A percentile compares a stretch with the other conserved stretches of the same genome.
These are phyloP conservation scores for Campopleginae sp. DNA, from an alignment of 2,888 invertebrate species.

Conservation along the genomic window DNA sequence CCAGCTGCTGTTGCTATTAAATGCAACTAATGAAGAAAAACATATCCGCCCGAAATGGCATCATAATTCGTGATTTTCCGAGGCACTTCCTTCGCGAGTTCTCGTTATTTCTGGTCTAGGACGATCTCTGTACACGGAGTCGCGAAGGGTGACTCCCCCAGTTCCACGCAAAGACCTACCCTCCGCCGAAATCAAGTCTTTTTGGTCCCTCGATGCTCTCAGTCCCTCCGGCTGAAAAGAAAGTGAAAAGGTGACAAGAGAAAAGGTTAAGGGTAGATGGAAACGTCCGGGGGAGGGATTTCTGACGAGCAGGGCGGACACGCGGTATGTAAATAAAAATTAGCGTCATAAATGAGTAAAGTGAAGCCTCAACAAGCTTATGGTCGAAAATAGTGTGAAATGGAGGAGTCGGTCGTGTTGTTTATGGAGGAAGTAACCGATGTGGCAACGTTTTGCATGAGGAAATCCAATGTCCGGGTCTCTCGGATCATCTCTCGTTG, in stretches of 20 bases:
- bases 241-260: slow-evolving; percentile 27
- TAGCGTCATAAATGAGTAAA: neutral
- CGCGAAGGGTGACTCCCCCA: slow-evolving; percentile 13
- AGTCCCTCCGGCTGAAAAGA: neutral
- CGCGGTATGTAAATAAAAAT: neutral
- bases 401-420: neutral
- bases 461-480: slow-evolving; percentile 8
- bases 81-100: neutral
- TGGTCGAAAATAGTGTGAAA: neutral
- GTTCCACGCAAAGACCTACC: neutral
- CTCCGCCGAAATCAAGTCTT: slow-evolving; percentile 1
- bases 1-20: neutral
- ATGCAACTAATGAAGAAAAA: slow-evolving; percentile 11
- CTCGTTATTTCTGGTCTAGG: neutral
- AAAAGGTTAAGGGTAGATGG: neutral
- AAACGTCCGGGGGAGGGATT: neutral
- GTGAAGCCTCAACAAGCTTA: neutral
- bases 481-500: slow-evolving; percentile 50
- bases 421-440: slow-evolving; percentile 2
- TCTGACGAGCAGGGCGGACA: neutral
- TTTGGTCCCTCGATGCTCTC: neutral
- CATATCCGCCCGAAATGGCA: neutral
- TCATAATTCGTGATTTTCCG: slow-evolving; percentile 14
- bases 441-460: slow-evolving; percentile 2
- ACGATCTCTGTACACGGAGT: neutral